A percentile compares a stretch with the other conserved stretches of the same genome.
Conservation (phyloP, 1,140 invertebrate genomes). For the Nephila pilipes region DNA sequence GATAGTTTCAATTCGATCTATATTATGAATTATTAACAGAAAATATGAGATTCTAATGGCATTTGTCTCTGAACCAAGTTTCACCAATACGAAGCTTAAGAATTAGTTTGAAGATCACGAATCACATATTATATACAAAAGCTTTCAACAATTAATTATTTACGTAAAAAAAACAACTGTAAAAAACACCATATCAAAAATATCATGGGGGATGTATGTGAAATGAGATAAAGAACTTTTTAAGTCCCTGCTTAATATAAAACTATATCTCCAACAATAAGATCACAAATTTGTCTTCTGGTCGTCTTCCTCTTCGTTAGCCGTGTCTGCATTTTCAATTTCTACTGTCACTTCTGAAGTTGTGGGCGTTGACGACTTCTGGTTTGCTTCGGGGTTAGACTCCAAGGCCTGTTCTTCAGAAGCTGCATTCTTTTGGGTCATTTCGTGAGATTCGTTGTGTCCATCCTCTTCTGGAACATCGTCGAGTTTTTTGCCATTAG, state of each 20-base stretch:
- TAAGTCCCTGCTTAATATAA: background rate
- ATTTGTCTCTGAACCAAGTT: background rate
- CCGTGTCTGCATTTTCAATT: background rate
- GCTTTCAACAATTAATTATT: background rate
- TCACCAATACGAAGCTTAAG: background rate
- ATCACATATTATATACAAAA: background rate
- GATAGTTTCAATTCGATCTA: too few relatives aligned
- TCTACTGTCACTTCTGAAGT: background rate
- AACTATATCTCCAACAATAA: background rate
- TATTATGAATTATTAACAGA: too few relatives aligned
- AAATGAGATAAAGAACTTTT: background rate
- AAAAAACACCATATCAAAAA: slow-evolving; percentile 7
- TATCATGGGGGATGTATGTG: background rate
- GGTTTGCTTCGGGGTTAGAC: background rate
- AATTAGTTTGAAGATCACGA: background rate
- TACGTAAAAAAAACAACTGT: background rate
- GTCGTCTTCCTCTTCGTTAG: background rate
- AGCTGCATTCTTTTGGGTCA: background rate
- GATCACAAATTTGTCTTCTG: slow-evolving; percentile 63
- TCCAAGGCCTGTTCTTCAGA: background rate
- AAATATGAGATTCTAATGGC: too few relatives aligned
- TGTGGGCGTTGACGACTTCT: background rate
- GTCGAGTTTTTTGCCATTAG: slow-evolving; percentile 61
- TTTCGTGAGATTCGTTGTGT: background rate
- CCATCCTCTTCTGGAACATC: slow-evolving; percentile 60